These are phyloP conservation scores for Sebastes miniatus DNA, from an alignment of 2,797 vertebrate species.

Conservation along the genomic window DNA sequence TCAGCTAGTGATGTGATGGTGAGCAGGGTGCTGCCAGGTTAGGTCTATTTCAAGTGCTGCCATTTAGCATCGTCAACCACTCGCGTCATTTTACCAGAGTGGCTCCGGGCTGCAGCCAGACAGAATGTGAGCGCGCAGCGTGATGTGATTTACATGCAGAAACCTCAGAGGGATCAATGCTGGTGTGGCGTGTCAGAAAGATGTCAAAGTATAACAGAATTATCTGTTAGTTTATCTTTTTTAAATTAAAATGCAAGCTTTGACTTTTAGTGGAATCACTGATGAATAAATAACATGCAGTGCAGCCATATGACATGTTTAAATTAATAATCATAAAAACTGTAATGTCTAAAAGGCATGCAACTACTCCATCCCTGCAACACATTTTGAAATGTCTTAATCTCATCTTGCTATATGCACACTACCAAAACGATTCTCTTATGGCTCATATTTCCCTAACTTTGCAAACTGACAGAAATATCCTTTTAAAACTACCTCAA, in stretches of 20 bases:
- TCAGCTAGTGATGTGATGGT: slow-evolving; percentile 38
- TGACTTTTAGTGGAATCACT: background rate
- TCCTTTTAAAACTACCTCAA: background rate
- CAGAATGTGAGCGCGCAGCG: slow-evolving; percentile 59
- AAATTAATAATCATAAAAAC: slow-evolving; percentile 3
- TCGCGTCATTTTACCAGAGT: slow-evolving; percentile 70
- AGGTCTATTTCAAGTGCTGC: slow-evolving; percentile 74
- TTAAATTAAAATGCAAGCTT: background rate
- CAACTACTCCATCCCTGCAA: background rate
- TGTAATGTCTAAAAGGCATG: background rate
- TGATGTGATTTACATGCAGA: slow-evolving; percentile 23
- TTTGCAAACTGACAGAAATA: background rate
- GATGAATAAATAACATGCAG: background rate
- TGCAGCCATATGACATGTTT: background rate
- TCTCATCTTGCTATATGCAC: background rate
- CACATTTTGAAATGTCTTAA: background rate
- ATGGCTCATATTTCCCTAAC: background rate
- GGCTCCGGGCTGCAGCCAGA: slow-evolving; percentile 55
- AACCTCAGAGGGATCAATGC: slow-evolving; percentile 7
- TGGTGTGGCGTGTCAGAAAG: background rate
- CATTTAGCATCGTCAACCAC: slow-evolving; percentile 71
- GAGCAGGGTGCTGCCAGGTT: slow-evolving; percentile 56
- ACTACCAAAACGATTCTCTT: background rate
- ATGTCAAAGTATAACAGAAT: background rate
- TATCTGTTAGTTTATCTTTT: background rate